Evolutionary conservation across 2,797 vertebrate genomes (phyloP).

Genomic region (Sebastiscus albofasciatus): DNA sequence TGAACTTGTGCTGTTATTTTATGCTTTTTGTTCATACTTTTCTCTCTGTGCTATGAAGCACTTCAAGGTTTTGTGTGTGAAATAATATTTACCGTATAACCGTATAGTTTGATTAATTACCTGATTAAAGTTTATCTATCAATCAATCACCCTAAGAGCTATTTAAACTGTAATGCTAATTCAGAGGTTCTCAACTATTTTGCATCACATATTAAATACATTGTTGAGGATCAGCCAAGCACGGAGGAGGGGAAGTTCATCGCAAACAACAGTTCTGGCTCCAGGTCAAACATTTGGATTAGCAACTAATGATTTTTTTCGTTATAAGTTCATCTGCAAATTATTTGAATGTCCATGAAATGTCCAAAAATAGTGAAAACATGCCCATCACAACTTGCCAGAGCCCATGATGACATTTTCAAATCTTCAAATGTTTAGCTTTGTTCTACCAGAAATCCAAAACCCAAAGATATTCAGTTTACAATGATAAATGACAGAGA

Average conservation of each 20-base stretch:
- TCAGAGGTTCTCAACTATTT: background rate
- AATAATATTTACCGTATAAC: background rate
- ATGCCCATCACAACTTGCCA: too few relatives aligned
- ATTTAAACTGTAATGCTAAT: background rate
- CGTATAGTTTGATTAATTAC: background rate
- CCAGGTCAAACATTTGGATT: background rate
- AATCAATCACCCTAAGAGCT: too few relatives aligned
- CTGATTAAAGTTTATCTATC: background rate
- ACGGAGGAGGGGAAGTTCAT: background rate
- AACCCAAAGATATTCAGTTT: too few relatives aligned
- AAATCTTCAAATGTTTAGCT: too few relatives aligned
- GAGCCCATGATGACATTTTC: too few relatives aligned
- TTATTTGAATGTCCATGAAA: background rate
- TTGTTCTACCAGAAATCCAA: too few relatives aligned
- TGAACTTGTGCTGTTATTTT: background rate
- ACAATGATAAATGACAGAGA: too few relatives aligned
- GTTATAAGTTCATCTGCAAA: too few relatives aligned
- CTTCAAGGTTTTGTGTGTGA: background rate
- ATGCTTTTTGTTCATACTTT: background rate
- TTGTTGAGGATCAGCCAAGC: background rate
- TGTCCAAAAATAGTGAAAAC: too few relatives aligned
- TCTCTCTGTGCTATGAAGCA: background rate
- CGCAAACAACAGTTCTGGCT: background rate
- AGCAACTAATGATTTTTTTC: background rate
- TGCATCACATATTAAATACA: background rate